These are phyloP conservation scores for Morus bassanus DNA, from an alignment of 2,797 vertebrate genomes.

Conservation along the genomic window DNA sequence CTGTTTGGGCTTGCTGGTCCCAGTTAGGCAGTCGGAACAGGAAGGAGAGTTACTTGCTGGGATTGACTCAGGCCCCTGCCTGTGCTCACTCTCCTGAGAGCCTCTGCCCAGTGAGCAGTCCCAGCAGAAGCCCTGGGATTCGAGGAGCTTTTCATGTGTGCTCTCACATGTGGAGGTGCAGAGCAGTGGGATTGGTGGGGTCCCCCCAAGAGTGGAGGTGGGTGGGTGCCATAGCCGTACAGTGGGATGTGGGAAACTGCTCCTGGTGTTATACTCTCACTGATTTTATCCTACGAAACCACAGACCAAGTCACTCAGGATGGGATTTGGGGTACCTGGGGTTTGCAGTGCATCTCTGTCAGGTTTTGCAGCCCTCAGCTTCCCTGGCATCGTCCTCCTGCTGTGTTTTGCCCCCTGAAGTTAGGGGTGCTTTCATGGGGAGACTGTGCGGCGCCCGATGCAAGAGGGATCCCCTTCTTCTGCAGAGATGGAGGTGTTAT, in stretches of 20 bases:
- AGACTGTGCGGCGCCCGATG: not conserved
- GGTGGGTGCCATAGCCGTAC: rapidly evolving
- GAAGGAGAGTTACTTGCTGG: not conserved
- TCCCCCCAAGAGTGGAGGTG: rapidly evolving
- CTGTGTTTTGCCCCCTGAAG: not conserved
- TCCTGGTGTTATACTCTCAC: not conserved
- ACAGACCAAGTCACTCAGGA: rapidly evolving
- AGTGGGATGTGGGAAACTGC: not conserved
- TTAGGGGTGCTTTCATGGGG: not conserved
- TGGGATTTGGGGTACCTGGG: not conserved
- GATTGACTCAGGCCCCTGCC: not conserved
- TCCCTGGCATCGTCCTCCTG: rapidly evolving
- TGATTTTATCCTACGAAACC: not conserved
- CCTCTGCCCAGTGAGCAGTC: not conserved
- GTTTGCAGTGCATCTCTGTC: rapidly evolving
- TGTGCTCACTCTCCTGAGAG: rapidly evolving
- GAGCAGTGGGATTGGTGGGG: not conserved
- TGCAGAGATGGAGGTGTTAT: rapidly evolving
- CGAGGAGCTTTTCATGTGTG: not conserved
- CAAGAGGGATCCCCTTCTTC: not conserved
- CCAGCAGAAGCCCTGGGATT: not conserved
- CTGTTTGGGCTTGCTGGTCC: not conserved
- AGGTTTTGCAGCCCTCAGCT: not conserved
- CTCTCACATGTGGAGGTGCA: rapidly evolving
- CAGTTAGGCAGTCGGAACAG: not conserved